Base-by-base conservation (phyloP, 2,797 vertebrate species). In the Parotocinclus haroldoi region DNA sequence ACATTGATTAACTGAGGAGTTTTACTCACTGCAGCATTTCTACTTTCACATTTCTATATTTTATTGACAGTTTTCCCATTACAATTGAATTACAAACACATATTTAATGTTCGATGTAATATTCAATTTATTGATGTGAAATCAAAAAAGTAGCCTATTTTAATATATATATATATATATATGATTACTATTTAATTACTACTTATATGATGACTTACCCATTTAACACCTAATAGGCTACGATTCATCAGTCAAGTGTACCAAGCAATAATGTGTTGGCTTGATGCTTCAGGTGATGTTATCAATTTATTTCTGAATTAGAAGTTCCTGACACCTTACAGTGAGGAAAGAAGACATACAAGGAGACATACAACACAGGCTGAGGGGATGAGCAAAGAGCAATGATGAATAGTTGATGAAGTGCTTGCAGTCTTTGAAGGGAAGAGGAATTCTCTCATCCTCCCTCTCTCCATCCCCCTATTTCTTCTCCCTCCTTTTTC, bases 371-470 rank as follows among this genome's bases (percentile, higher is more conserved):
- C 48, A 45, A 53, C 38, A 52, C 44, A 67, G 53, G 63, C 44
- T 10, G 46, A 56, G 65, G 56, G 60, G 71, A 69, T 68, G 71
- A 53, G 71, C 63, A 58, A 37, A 74, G 71, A 60, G 16, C 51
- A 74, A 74, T 76, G 72, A 75, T 79, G 72, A 79, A 79, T 79
- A 76, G 74, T 76, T 76, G 72, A 79, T 79, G 74, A 76, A 73
- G 78, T 71, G 80, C 87, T 89, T 76, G 85, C 75, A 73, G 88
- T 84, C 84, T 87, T 53, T 74, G 75, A 82, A 80, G 79, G 42
- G 79, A 81, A 85, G 80, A 85, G 81, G 82, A 85, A 82, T 86
- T 85, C 83, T 86, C 78, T 82, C 77, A 59, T 52, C 37, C 58
- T 27, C 68, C 72, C 72, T 76, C 56, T 58, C 61, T 69, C 45